Evolutionary conservation across 2,113 vertebrate species (phyloP).

Genomic region (Zapornia atra): DNA sequence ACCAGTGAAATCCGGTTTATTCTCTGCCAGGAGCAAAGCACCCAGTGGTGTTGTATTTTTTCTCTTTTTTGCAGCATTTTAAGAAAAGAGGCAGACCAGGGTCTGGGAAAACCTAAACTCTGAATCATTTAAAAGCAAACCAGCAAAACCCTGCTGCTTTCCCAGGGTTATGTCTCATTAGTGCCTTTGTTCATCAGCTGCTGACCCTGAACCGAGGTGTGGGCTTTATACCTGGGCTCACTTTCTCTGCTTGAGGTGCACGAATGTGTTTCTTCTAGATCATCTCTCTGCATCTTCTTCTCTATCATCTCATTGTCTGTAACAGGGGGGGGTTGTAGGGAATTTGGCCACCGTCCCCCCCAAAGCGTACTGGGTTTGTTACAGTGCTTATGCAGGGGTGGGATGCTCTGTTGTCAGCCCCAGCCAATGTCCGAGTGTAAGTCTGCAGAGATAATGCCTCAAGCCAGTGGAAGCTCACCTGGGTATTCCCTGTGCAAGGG

Average conservation of each 20-base stretch:
- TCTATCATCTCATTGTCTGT: no score
- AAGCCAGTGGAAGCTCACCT: fast-evolving
- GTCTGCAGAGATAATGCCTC: not conserved
- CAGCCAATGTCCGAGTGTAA: fast-evolving
- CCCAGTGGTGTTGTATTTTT: no score
- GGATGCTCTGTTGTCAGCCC: not conserved
- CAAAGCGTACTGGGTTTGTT: fast-evolving
- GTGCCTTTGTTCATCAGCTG: not conserved
- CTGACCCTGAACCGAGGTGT: not conserved
- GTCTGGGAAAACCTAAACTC: not conserved
- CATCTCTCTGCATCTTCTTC: not conserved
- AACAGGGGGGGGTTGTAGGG: not conserved
- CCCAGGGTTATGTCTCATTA: not conserved
- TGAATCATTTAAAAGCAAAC: not conserved
- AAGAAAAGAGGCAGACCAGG: not conserved
- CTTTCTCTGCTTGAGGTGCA: not conserved
- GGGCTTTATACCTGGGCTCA: not conserved
- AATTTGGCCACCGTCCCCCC: not conserved
- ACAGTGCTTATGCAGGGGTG: fast-evolving
- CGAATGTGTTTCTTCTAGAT: not conserved
- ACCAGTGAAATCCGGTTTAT: not conserved
- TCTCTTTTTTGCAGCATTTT: not conserved
- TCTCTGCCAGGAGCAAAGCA: not conserved
- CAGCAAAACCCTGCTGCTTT: not conserved
- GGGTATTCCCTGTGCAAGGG: not conserved